These are phyloP conservation scores for Limenitis arthemis DNA, from an alignment of 2,888 invertebrate species.

Conservation along the genomic window DNA sequence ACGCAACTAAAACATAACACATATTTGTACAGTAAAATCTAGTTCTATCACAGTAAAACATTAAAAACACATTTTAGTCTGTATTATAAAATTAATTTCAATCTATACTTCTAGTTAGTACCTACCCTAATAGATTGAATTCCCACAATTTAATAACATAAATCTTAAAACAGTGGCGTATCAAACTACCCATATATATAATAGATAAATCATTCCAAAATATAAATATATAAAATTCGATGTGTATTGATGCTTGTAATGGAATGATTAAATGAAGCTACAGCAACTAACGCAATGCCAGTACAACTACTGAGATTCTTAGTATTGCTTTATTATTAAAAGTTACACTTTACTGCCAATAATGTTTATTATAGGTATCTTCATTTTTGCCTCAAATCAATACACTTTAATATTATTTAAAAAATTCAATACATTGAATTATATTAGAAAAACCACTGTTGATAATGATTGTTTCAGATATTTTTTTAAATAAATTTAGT, in stretches of 20 bases:
- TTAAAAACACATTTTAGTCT: constrained; percentile 40
- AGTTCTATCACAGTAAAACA: constrained; percentile 70
- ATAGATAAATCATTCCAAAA: neutral
- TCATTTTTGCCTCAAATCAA: constrained; percentile 4
- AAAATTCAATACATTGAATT: constrained; percentile 10
- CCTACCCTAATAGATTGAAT: constrained; percentile 2
- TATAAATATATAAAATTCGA: constrained; percentile 10
- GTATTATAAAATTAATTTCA: constrained; percentile 21
- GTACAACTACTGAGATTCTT: constrained; percentile 39
- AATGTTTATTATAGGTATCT: neutral
- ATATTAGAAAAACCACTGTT: constrained; percentile 10
- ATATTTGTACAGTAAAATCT: constrained; percentile 39
- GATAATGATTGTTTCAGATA: neutral
- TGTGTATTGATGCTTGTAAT: constrained; percentile 30
- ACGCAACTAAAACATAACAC: constrained; percentile 11
- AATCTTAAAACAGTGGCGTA: neutral
- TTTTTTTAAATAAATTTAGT: constrained; percentile 1
- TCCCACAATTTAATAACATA: constrained; percentile 6
- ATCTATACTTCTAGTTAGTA: constrained; percentile 3
- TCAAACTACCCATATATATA: neutral
- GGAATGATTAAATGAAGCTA: constrained; percentile 46
- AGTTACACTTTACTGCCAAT: neutral
- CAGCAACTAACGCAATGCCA: constrained; percentile 23
- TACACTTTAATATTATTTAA: neutral
- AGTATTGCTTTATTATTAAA: constrained; percentile 31